Percentiles rank a stretch among this genome's conserved stretches.
phyloP scores from a whole-genome alignment of 2,888 invertebrate genomes.

The Microdon myrmicae region DNA sequence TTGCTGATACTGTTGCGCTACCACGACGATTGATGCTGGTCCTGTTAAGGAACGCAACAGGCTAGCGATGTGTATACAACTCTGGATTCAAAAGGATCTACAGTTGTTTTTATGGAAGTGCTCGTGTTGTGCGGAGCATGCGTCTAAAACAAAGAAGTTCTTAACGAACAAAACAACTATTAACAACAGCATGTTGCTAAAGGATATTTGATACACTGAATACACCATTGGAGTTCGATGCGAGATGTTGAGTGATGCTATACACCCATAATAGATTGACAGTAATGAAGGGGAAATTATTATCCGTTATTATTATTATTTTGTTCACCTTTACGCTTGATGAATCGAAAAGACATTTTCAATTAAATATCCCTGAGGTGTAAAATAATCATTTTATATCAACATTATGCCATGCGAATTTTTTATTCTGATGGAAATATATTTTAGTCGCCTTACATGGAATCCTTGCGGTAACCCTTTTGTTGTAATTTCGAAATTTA shows the following conservation, averaged over 20 bases:
- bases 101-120: constrained; percentile 62
- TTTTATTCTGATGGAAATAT: constrained; percentile 37
- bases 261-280: no score
- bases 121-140: constrained; percentile 47
- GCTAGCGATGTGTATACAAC: constrained; percentile 64
- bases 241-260: constrained; percentile 2
- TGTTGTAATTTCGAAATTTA: no score
- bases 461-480: no score
- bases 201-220: constrained; percentile 13
- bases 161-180: constrained; percentile 4
- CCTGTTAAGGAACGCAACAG: constrained; percentile 62
- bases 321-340: no score
- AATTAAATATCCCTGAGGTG: constrained; percentile 56
- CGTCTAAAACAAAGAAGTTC: constrained; percentile 30
- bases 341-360: constrained; percentile 42
- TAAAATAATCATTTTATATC: constrained; percentile 55
- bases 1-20: neutral
- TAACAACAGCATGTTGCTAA: constrained; percentile 33
- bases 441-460: constrained; percentile 17
- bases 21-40: constrained; percentile 15
- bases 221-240: no score
- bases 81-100: constrained; percentile 58
- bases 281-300: no score
- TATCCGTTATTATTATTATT: no score
- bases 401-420: constrained; percentile 1